Evolutionary conservation across 2,797 vertebrate genomes (phyloP).

Genomic region (Neosalanx taihuensis): DNA sequence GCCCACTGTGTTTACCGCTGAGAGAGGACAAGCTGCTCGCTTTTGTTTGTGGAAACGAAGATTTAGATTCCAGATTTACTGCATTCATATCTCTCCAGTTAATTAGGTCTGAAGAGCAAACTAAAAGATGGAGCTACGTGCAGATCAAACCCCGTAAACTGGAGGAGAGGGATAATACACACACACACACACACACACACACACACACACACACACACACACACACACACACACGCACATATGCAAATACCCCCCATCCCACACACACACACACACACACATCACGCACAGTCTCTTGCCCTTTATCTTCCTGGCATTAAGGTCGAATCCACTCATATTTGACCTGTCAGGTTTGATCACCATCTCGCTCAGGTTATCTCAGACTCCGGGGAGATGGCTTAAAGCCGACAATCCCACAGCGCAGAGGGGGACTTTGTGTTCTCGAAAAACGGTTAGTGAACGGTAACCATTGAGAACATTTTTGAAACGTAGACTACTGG

Average conservation of each 20-base stretch:
- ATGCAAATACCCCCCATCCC: background rate
- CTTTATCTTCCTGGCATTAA: constrained; percentile 54
- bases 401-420: constrained; percentile 1
- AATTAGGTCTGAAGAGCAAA: constrained; percentile 63
- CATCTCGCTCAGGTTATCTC: constrained; percentile 49
- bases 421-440: no score
- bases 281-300: constrained; percentile 12
- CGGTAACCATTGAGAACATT: no score
- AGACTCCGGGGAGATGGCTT: constrained; percentile 38
- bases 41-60: constrained; percentile 61
- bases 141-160: constrained; percentile 35
- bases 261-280: background rate
- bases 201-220: background rate
- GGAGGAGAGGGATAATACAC: constrained; percentile 46
- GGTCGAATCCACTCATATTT: constrained; percentile 65
- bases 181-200: background rate
- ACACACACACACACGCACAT: background rate
- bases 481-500: no score
- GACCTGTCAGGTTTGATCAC: constrained; percentile 64
- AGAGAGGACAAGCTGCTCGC: constrained; percentile 56
- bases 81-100: constrained; percentile 67
- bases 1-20: constrained; percentile 49
- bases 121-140: constrained; percentile 50
- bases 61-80: constrained; percentile 64
- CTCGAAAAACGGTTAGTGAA: no score